phyloP scores from a whole-genome alignment of 2,888 invertebrate genomes.

The Polydrusus cervinus region DNA sequence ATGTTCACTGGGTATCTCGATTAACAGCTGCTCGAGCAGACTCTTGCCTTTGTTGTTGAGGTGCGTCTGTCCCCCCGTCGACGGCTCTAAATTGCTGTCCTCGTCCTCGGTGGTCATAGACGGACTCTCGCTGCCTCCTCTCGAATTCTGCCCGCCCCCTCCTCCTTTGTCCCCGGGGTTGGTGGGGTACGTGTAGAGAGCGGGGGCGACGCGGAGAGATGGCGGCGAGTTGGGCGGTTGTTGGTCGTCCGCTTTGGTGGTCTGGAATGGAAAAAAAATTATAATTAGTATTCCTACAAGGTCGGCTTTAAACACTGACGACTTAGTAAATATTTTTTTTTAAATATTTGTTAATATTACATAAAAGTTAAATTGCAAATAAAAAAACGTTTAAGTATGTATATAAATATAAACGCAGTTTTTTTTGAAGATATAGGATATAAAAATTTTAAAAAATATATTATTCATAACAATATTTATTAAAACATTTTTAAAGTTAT shows the following conservation, averaged over 20 bases:
- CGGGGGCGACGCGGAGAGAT: constrained; percentile 82
- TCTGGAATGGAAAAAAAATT: constrained; percentile 54
- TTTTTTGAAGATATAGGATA: no score
- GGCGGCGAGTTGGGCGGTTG: constrained; percentile 73
- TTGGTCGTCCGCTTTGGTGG: constrained; percentile 62
- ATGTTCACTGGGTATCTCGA: constrained; percentile 82
- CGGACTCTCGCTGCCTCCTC: constrained; percentile 67
- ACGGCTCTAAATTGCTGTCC: constrained; percentile 48
- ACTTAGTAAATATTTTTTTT: no score
- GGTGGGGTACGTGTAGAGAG: constrained; percentile 86
- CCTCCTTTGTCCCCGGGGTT: constrained; percentile 77
- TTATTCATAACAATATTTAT: no score
- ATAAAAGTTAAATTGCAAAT: no score
- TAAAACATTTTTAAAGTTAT: no score
- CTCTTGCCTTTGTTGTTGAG: constrained; percentile 74
- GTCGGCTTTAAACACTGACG: no score
- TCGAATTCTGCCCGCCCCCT: constrained; percentile 37
- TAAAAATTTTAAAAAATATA: no score
- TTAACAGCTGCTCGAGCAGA: constrained; percentile 84
- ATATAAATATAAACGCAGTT: no score
- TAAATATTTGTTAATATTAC: no score
- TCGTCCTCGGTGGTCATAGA: constrained; percentile 63
- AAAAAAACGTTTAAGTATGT: no score
- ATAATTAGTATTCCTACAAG: background rate
- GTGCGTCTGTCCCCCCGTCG: constrained; percentile 55